Evolutionary conservation across 2,113 vertebrate species (phyloP), one percentile per base, ranked within the genome.

Genomic region (Clarias magur): DNA sequence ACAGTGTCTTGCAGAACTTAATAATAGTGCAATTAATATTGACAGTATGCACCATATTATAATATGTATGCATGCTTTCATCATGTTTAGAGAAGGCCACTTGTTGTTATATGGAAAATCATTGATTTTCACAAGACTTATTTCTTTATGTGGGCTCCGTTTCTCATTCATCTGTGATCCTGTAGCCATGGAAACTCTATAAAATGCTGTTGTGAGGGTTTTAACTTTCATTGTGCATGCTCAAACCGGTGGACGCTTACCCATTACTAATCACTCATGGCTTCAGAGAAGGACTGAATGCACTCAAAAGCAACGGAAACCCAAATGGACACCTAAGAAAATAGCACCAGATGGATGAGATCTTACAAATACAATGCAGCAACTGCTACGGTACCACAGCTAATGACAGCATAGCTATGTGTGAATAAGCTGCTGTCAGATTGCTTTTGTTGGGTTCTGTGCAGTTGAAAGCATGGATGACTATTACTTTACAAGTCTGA

Each of bases 131-230:
- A 79, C 23, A 17, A 68, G 15, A 68, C 19, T 21, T 80, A 67
- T 85, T 86, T 86, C 80, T 12, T 67, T 54, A 80, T 70, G 30
- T 80, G 53, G 53, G 76, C 48, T 80, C 76, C 48, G 21, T 85
- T 86, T 86, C 75, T 53, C 27, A 86, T 84, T 72, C 70, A 76
- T 57, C 54, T 57, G 62, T 54, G 59, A 23, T 83, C 27, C 59
- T 56, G 86, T 87, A 83, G 80, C 80, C 86, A 87, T 87, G 86
- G 86, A 65, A 87, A 87, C 86, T 85, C 73, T 63, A 87, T 62
- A 48, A 87, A 75, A 82, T 73, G 60, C 72, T 57, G 59, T 72
- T 87, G 86, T 63, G 56, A 76, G 80, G 42, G 42, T 83, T 87
- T 53, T 38, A 87, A 76, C 86, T 56, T 87, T 82, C 67, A 67